Evolutionary conservation across 2,888 invertebrate species (phyloP), one percentile per base, ranked within the genome.

Genomic region (Parnassius smintheus): DNA sequence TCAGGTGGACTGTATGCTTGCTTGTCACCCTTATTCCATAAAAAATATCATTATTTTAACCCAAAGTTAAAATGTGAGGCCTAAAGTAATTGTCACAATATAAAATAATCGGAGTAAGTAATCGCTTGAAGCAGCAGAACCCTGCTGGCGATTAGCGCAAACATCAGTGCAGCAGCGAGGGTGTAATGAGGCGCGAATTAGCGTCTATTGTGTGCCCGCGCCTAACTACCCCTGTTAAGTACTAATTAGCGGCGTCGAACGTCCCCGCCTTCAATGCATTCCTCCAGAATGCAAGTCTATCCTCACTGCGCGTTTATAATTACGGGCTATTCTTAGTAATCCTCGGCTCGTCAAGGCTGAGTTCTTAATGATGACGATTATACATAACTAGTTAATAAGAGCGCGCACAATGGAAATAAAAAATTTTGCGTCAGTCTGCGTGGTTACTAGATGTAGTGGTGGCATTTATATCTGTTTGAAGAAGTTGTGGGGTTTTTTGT

Each of bases 161-260:
- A 82, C 83, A 83, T 83, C 83, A 49, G 79, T 76, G 3, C 53
- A 71, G 80, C 72, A 66, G 70, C 66, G 69, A 82, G 83, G 73
- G 73, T 70, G 69, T 82, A 84, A 85, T 84, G 78, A 77, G 74
- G 71, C 73, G 70, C 68, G 78, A 82, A 84, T 83, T 83, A 83
- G 80, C 79, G 77, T 12, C 67, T 72, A 81, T 81, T 82, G 78
- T 77, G 56, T 49, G 55, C 49, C 49, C 60, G 49, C 49, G n/a
- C 55, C 45, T 49, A 49, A 49, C 49, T 49, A 49, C 49, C 56
- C 18, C 13, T 25, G 61, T 55, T 46, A n/a, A 42, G 61, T 57
- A 22, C 41, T 57, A 58, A 62, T 62, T 62, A 58, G 57, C 57
- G 62, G 22, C 45, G 51, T n/a, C 53, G 50, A 51, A 45, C 45